Evolutionary conservation across 2,888 invertebrate species (phyloP).

Genomic region (Drosophila phalerata): DNA sequence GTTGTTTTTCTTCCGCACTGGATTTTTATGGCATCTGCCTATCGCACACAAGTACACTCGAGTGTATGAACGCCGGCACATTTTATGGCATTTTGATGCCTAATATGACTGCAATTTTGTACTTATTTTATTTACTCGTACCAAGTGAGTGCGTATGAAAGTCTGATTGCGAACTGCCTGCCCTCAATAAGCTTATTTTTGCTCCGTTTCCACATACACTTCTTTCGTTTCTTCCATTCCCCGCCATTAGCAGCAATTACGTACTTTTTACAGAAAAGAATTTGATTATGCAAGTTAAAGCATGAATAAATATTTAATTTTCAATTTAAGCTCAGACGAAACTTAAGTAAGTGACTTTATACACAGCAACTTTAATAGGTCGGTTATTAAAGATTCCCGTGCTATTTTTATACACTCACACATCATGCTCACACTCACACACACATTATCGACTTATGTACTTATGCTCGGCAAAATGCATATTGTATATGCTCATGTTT

Average conservation of each 20-base stretch:
- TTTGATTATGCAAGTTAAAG: slow-evolving; percentile 58
- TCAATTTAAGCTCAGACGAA: slow-evolving; percentile 28
- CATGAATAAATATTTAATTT: slow-evolving; percentile 58
- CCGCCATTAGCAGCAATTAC: slow-evolving; percentile 74
- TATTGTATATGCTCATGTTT: slow-evolving; percentile 18
- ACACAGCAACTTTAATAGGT: slow-evolving; percentile 7
- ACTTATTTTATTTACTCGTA: slow-evolving; percentile 74
- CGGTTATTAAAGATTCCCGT: background rate
- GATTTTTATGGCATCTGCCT: slow-evolving; percentile 53
- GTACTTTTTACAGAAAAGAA: slow-evolving; percentile 57
- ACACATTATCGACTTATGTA: slow-evolving; percentile 47
- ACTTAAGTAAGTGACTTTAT: slow-evolving; percentile 16
- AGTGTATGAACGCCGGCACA: slow-evolving; percentile 67
- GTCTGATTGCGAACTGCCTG: slow-evolving; percentile 52
- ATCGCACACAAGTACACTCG: slow-evolving; percentile 64
- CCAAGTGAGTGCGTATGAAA: slow-evolving; percentile 40
- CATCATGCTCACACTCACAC: slow-evolving; percentile 12
- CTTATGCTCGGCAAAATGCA: slow-evolving; percentile 30
- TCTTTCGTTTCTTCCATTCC: background rate
- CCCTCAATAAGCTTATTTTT: slow-evolving; percentile 10
- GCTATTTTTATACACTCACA: slow-evolving; percentile 20
- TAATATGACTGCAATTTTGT: slow-evolving; percentile 75
- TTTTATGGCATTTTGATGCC: slow-evolving; percentile 78
- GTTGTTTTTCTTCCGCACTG: slow-evolving; percentile 17
- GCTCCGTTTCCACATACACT: slow-evolving; percentile 1